Base-by-base conservation (phyloP, 2,888 invertebrate species). In the Drosophila histrio region DNA sequence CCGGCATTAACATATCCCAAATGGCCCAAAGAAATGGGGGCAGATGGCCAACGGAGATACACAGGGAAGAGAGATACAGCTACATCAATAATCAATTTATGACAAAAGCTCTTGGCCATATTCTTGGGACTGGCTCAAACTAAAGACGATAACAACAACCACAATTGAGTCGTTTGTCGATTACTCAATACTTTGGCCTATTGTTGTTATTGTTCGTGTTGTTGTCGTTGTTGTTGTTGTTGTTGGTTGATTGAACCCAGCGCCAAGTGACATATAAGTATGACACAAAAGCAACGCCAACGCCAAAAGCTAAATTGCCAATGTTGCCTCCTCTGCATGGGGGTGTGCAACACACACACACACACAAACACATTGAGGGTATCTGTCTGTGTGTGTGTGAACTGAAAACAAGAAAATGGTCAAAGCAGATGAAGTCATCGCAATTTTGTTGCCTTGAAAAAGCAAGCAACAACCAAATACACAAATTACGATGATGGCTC, bases 361-460 rank as follows among this genome's bases (percentile, higher is more conserved):
- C 21, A 57, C 54, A 58, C 38, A 15, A 36, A 49, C 43, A 62
- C 61, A 65, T 22, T n/a, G 28, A 28, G 44, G 8, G 15, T 32
- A 13, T 43, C 9, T 32, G 32, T 44, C 19, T 38, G 41, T 68
- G 36, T 68, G 43, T 59, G 43, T 68, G 52, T 61, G 56, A 49
- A 44, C 53, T 58, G 19, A 50, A 71, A 72, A 59, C 41, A 65
- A 77, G 46, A 52, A 63, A 64, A 74, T 78, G 64, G 66, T 66
- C 72, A 71, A 61, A 57, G 74, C 63, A 77, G 79, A 80, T 80
- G 82, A 80, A 80, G 82, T 80, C 79, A 80, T 80, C 79, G 82
- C 22, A 43, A 46, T 66, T 68, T 53, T 41, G 59, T 69, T 76
- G 76, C 76, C 77, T 79, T 77, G 76, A 76, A 76, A 28, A 60